A percentile compares a stretch with the other conserved stretches of the same genome.
Evolutionary conservation across 2,797 vertebrate genomes (phyloP).

Genomic region (Malurus splendens): DNA sequence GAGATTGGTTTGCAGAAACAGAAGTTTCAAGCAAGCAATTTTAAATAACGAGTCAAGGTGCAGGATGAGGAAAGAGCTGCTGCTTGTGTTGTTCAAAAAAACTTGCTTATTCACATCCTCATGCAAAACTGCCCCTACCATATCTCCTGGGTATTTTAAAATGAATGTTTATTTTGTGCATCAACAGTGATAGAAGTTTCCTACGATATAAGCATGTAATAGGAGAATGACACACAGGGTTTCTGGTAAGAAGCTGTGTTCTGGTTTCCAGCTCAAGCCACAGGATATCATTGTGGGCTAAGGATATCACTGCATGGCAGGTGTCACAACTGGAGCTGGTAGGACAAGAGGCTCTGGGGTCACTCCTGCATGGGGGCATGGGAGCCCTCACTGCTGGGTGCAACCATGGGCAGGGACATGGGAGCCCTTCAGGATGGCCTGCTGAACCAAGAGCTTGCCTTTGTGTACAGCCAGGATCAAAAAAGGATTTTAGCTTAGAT

Average conservation of each 20-base stretch:
- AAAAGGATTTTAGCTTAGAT: neutral
- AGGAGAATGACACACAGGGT: neutral
- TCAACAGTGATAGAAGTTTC: neutral
- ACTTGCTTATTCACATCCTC: neutral
- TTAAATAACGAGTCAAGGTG: neutral
- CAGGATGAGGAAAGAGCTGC: neutral
- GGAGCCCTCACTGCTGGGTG: neutral
- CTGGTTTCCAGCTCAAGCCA: conserved; percentile 3
- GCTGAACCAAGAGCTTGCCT: neutral
- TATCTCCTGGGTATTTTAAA: neutral
- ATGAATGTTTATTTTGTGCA: neutral
- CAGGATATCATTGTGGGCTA: neutral
- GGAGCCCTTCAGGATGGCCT: neutral
- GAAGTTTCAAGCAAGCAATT: neutral
- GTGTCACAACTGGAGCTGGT: neutral
- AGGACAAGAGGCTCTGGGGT: neutral
- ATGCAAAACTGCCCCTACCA: neutral
- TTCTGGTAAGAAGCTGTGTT: conserved; percentile 37
- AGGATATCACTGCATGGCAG: neutral
- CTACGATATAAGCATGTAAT: neutral
- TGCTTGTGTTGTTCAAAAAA: neutral
- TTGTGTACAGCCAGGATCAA: neutral
- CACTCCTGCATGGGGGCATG: rapidly evolving
- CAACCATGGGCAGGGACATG: neutral
- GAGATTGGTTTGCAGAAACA: neutral